A percentile compares a stretch with the other conserved stretches of the same genome.
phyloP scores from a whole-genome alignment of 2,888 invertebrate species.

The Cheilosia variabilis region DNA sequence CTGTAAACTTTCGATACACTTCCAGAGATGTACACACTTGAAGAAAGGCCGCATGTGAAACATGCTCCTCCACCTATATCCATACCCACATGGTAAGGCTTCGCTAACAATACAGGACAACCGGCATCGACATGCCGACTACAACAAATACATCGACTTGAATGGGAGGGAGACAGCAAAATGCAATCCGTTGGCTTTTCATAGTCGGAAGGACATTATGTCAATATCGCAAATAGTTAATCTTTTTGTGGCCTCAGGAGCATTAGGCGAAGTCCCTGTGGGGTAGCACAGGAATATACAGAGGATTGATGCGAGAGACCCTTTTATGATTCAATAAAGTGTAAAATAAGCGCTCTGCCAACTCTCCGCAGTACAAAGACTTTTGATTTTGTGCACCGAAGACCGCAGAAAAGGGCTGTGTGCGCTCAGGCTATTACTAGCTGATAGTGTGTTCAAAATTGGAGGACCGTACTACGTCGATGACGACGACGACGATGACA shows the following conservation, averaged over 20 bases:
- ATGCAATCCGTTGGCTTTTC: slow-evolving; percentile 63
- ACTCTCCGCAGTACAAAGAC: slow-evolving; percentile 62
- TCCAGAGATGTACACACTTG: slow-evolving; percentile 47
- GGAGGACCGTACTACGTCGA: slow-evolving; percentile 41
- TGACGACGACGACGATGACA: neutral
- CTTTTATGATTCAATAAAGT: slow-evolving; percentile 75
- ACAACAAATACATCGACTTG: slow-evolving; percentile 1
- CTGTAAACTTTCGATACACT: slow-evolving; percentile 66
- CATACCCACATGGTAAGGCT: neutral
- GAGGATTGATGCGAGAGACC: slow-evolving; percentile 29
- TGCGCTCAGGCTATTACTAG: slow-evolving; percentile 50
- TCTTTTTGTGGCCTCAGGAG: slow-evolving; percentile 65
- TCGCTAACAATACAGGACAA: slow-evolving; percentile 54
- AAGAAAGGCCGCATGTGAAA: slow-evolving; percentile 48
- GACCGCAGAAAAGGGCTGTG: slow-evolving; percentile 69
- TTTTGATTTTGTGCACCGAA: slow-evolving; percentile 71
- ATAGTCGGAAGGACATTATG: slow-evolving; percentile 68
- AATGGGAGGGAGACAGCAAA: slow-evolving; percentile 33
- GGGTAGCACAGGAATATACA: neutral
- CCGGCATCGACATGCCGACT: slow-evolving; percentile 11
- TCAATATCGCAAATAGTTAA: slow-evolving; percentile 73
- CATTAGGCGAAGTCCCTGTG: slow-evolving; percentile 28
- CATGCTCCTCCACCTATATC: slow-evolving; percentile 10
- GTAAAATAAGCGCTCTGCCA: slow-evolving; percentile 70
- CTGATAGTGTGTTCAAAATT: slow-evolving; percentile 43